These are phyloP conservation scores for Bacillus rossius DNA, from an alignment of 1,140 invertebrate genomes.

Conservation along the genomic window DNA sequence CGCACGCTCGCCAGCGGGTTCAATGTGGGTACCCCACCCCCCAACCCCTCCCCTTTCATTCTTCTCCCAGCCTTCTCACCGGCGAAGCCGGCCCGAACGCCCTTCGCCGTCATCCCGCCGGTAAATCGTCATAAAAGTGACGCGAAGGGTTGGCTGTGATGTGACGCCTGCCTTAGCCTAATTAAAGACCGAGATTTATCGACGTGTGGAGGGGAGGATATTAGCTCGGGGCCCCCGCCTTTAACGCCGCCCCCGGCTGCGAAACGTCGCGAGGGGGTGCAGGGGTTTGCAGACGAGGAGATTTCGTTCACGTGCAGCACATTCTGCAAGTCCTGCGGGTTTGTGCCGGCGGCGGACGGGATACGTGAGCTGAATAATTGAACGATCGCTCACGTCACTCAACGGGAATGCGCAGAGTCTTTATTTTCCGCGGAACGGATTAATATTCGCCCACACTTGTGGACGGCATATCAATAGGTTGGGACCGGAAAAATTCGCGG, in stretches of 20 bases:
- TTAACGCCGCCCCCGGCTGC: background rate
- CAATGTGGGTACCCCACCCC: background rate
- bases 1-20: background rate
- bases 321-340: background rate
- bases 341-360: background rate
- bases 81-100: background rate
- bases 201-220: slow-evolving; percentile 17
- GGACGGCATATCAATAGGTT: too few species aligned
- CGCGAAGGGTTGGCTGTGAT: slow-evolving; percentile 50
- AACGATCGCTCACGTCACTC: too few species aligned
- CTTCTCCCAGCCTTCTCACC: background rate
- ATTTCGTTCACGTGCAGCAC: too few species aligned
- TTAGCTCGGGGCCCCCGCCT: background rate
- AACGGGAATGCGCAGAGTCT: background rate
- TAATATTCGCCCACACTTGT: too few species aligned
- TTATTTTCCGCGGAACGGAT: background rate
- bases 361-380: too few species aligned
- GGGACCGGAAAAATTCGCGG: too few species aligned
- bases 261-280: background rate
- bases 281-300: background rate
- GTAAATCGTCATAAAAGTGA: slow-evolving; percentile 67
- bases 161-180: slow-evolving; percentile 54
- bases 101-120: slow-evolving; percentile 29
- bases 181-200: slow-evolving; percentile 60
- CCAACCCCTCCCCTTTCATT: background rate